Evolutionary conservation across 2,113 vertebrate species (phyloP).

Genomic region (Mola mola): DNA sequence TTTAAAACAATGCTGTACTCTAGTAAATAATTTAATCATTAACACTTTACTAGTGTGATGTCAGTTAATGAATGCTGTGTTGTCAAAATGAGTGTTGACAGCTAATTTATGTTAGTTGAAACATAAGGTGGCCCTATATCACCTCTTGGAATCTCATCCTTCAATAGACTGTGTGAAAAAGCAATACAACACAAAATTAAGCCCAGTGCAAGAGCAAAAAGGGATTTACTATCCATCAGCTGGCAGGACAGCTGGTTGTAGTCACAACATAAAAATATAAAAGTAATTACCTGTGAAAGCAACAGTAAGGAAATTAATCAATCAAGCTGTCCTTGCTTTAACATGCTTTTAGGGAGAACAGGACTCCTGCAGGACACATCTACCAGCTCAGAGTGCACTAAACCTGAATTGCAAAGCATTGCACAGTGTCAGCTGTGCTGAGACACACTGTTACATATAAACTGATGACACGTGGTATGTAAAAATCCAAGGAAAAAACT

Average conservation of each 20-base stretch:
- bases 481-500: not conserved
- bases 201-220: slow-evolving; percentile 28
- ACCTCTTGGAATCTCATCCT: not conserved
- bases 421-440: slow-evolving; percentile 12
- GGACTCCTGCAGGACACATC: slow-evolving; percentile 55
- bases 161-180: slow-evolving; percentile 47
- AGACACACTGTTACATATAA: not conserved
- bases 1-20: no score
- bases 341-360: slow-evolving; percentile 26
- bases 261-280: slow-evolving; percentile 58
- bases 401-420: slow-evolving; percentile 37
- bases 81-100: no score
- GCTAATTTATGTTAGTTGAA: no score
- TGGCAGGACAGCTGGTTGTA: slow-evolving; percentile 23
- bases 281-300: slow-evolving; percentile 57
- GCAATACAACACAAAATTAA: slow-evolving; percentile 42
- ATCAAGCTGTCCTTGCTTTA: slow-evolving; percentile 49
- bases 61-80: no score
- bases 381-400: slow-evolving; percentile 39
- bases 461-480: not conserved
- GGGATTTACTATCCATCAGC: slow-evolving; percentile 52
- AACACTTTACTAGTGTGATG: no score
- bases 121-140: no score
- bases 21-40: no score
- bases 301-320: slow-evolving; percentile 58